Evolutionary conservation across 2,888 invertebrate species (phyloP), one percentile per base, ranked within the genome.

Genomic region (Heteromyza rotundicornis): DNA sequence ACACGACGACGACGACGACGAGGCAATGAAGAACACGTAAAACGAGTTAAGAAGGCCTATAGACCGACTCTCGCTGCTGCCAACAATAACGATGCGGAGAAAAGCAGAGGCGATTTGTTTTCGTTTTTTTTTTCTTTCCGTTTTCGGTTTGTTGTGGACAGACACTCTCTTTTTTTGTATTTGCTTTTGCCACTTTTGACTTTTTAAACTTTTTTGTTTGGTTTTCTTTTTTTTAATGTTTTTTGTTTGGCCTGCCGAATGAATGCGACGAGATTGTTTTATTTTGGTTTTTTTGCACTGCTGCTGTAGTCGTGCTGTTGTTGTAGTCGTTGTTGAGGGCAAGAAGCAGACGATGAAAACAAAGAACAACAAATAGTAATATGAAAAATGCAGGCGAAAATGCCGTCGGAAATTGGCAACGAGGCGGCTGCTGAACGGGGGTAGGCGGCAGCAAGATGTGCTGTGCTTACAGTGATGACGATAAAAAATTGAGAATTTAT

Each of bases 11-110:
- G 44, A 10, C n/a, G 44, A 44, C 5, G 44, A 10, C 44, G 19
- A 10, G 44, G 27, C 44, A 44, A n/a, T n/a, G 44, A 44, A 44
- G 19, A 44, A 22, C 52, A 52, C 7, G 24, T 32, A 24, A 17
- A 57, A 57, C 57, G 47, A 58, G 62, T 55, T 49, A 65, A 65
- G 27, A 56, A 65, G 62, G 65, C 65, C 65, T 65, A 65, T 59
- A 65, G 59, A 65, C 65, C 65, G 65, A 65, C 62, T 64, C 53
- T 47, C 47, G 47, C 17, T 5, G 2, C 5, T 7, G 47, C 47
- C 14, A 19, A 50, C 16, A 54, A 20, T 10, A 20, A 19, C 53
- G 12, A 23, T 50, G 51, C 17, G 16, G n/a, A n/a, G 10, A n/a
- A n/a, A 7, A 40, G 16, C 8, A n/a, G 40, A 10, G 10, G 40